phyloP scores from a whole-genome alignment of 2,113 vertebrate species.

The Ceuthmochares aereus region DNA sequence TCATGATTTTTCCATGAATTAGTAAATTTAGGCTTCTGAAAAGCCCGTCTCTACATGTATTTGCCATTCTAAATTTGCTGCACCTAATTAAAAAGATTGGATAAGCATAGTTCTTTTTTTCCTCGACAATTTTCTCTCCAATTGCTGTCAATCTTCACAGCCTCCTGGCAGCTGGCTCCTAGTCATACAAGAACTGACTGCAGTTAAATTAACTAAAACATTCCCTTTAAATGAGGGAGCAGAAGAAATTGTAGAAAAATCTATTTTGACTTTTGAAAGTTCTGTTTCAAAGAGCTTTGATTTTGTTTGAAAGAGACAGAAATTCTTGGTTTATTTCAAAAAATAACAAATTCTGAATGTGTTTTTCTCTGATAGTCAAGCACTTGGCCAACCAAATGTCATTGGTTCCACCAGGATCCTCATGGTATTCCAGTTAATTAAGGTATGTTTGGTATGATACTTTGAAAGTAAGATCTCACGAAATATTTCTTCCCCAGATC shows the following conservation, averaged over 20 bases:
- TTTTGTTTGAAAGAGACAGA: background rate
- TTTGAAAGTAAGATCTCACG: background rate
- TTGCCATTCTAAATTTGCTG: background rate
- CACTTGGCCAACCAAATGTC: background rate
- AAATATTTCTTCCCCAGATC: background rate
- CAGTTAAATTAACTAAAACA: background rate
- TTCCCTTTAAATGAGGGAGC: background rate
- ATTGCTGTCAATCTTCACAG: background rate
- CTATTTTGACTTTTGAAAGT: background rate
- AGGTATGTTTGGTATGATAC: background rate
- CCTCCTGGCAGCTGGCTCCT: background rate
- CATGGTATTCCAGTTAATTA: fast-evolving
- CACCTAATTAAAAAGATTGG: background rate
- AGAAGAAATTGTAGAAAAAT: background rate
- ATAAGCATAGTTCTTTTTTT: background rate
- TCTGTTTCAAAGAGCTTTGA: background rate
- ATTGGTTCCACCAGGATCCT: background rate
- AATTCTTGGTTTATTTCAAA: background rate
- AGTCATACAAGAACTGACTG: background rate
- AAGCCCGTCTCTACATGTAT: background rate
- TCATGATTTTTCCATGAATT: background rate
- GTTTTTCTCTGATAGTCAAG: background rate
- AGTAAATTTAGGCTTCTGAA: background rate
- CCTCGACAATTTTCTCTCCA: background rate
- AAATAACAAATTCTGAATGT: background rate